These are phyloP conservation scores for Calvadosia cruxmelitensis DNA, from an alignment of 30 jellyfish, hydroid and myxozoan genomes.

Conservation along the genomic window DNA sequence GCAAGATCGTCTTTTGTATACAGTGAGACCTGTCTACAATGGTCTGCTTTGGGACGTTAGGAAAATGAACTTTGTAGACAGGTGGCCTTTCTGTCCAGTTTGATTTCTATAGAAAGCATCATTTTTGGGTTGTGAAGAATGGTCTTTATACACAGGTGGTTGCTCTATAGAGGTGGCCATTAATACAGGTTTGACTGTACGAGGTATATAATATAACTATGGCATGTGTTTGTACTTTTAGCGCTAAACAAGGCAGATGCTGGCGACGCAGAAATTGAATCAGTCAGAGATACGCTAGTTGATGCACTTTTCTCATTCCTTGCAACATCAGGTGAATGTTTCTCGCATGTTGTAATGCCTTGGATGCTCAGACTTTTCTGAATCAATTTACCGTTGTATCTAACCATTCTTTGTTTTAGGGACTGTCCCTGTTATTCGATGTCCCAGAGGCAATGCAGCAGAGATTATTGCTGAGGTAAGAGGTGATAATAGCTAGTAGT, in stretches of 20 bases:
- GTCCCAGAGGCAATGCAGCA: slow-evolving; percentile 89
- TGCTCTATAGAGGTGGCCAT: not conserved
- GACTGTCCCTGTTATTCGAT: slow-evolving; percentile 74
- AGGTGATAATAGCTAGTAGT: too few relatives aligned
- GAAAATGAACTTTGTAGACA: too few relatives aligned
- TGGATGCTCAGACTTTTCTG: not conserved
- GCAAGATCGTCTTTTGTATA: too few relatives aligned
- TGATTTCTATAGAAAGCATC: not conserved
- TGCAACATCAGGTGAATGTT: slow-evolving; percentile 73
- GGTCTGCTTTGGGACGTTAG: too few relatives aligned
- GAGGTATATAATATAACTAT: not conserved
- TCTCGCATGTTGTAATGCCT: too few relatives aligned
- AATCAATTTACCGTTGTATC: not conserved
- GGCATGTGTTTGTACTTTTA: not conserved
- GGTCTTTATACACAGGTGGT: not conserved
- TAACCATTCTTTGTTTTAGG: slow-evolving; percentile 23
- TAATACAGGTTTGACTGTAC: not conserved
- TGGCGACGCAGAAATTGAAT: slow-evolving; percentile 73
- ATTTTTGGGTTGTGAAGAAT: not conserved
- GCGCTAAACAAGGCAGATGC: slow-evolving; percentile 89
- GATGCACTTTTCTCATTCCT: slow-evolving; percentile 73
- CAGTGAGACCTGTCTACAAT: too few relatives aligned
- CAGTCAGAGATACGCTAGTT: slow-evolving; percentile 51
- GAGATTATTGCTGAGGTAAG: slow-evolving; percentile 94
- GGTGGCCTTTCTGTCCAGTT: not conserved